Evolutionary conservation across 2,797 vertebrate species (phyloP).

Genomic region (Pelobates cultripes): DNA sequence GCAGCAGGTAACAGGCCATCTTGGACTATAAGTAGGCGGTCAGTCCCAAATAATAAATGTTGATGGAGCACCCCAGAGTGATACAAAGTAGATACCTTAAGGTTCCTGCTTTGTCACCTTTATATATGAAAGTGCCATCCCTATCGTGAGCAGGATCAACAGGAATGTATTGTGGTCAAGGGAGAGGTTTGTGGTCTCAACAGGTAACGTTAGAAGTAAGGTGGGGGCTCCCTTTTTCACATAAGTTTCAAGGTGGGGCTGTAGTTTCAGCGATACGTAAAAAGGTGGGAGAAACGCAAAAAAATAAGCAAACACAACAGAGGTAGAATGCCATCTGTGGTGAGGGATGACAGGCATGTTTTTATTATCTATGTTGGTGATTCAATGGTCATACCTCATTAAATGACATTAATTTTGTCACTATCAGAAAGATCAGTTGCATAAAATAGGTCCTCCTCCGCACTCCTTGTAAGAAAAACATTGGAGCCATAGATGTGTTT

Average conservation of each 20-base stretch:
- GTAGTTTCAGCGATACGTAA: conserved; percentile 28
- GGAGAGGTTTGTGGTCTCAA: neutral
- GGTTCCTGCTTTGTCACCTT: neutral
- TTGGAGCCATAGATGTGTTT: neutral
- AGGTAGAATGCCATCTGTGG: conserved; percentile 32
- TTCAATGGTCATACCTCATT: conserved; percentile 11
- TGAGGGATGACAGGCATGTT: conserved; percentile 1
- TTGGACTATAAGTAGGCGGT: neutral
- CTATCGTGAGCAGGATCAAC: neutral
- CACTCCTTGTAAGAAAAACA: neutral
- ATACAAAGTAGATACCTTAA: neutral
- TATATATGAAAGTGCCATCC: neutral
- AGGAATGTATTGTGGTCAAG: conserved; percentile 6
- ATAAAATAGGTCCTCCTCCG: neutral
- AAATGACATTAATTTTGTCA: neutral
- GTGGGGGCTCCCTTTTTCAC: neutral
- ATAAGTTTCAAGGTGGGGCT: conserved; percentile 46
- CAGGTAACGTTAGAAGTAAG: neutral
- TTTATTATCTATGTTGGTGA: conserved; percentile 3
- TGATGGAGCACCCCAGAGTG: neutral
- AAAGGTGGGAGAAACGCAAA: no score
- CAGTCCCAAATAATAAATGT: neutral
- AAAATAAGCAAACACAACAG: conserved; percentile 1
- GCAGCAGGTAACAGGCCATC: conserved; percentile 32
- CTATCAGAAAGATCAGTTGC: neutral